These are phyloP conservation scores for Pomacea maculata DNA, from an alignment of 1,140 invertebrate species.

Conservation along the genomic window DNA sequence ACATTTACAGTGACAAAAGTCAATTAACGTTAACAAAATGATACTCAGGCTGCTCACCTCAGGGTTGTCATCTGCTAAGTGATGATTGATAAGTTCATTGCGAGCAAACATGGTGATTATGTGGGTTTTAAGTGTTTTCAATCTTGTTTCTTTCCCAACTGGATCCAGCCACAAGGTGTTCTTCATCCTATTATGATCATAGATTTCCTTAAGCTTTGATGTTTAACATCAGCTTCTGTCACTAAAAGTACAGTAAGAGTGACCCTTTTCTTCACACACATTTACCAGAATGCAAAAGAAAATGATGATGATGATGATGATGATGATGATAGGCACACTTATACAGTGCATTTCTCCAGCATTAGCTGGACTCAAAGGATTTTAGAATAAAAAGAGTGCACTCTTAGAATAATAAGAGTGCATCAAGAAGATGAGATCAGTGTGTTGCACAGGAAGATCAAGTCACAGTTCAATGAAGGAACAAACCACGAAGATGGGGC, in stretches of 20 bases:
- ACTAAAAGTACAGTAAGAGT: not conserved
- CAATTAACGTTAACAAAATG: not conserved
- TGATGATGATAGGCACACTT: not conserved
- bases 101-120: constrained; percentile 34
- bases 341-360: not conserved
- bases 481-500: too few species aligned
- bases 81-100: constrained; percentile 34
- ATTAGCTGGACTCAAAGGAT: not conserved
- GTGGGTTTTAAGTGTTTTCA: constrained; percentile 23
- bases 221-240: not conserved
- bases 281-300: not conserved
- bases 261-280: not conserved
- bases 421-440: not conserved
- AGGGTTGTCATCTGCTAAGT: constrained; percentile 42
- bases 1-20: too few species aligned
- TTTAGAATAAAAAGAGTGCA: not conserved
- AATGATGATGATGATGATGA: too few species aligned
- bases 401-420: too few species aligned
- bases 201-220: not conserved
- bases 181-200: constrained; percentile 33
- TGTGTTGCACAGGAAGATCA: too few species aligned
- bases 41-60: constrained; percentile 26
- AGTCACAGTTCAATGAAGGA: too few species aligned
- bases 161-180: constrained; percentile 50
- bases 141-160: constrained; percentile 28